Percentiles rank a stretch among this genome's conserved stretches.
Evolutionary conservation across 2,888 invertebrate genomes (phyloP).

Genomic region (Amaurobius ferox): DNA sequence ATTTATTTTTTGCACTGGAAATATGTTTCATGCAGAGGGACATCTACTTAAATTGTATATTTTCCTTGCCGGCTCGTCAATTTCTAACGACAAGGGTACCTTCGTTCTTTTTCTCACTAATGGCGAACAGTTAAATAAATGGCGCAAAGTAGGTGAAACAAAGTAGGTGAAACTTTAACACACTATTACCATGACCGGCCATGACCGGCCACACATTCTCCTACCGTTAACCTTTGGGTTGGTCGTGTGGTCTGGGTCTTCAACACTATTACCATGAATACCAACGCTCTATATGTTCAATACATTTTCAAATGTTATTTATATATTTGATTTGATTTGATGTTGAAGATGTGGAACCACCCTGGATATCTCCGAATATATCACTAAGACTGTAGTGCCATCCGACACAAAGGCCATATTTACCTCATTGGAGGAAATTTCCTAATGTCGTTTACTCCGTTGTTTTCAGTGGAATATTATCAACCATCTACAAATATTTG

Average conservation of each 20-base stretch:
- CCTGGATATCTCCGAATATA: too few species aligned
- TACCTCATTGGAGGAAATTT: not conserved
- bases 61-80: not conserved
- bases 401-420: not conserved
- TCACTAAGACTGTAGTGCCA: not conserved
- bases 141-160: not conserved
- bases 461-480: not conserved
- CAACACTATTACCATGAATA: not conserved
- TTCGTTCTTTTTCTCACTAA: not conserved
- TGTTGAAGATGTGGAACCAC: not conserved
- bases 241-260: too few species aligned
- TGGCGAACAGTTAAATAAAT: not conserved
- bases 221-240: too few species aligned
- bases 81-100: not conserved
- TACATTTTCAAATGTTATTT: not conserved
- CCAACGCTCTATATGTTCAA: not conserved
- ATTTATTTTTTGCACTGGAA: too few species aligned
- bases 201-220: too few species aligned
- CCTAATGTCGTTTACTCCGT: not conserved
- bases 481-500: not conserved
- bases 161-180: not conserved
- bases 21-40: not conserved
- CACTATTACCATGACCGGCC: too few species aligned
- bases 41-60: not conserved
- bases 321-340: not conserved